Evolutionary conservation across 1,140 invertebrate species (phyloP).

Genomic region (Hyles euphorbiae): DNA sequence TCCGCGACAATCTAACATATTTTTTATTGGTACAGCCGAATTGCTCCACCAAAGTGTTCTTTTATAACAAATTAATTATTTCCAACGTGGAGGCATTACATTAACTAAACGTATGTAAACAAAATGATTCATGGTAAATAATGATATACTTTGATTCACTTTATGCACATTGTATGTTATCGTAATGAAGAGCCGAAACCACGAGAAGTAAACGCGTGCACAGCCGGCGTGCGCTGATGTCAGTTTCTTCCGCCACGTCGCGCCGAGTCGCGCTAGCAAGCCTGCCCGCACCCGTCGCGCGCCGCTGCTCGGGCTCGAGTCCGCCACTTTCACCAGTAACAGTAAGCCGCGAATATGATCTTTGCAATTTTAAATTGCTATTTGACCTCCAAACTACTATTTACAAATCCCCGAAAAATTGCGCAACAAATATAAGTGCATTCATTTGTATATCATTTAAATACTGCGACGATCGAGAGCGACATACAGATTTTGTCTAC

Average conservation of each 20-base stretch:
- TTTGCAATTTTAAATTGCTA: conserved; percentile 45
- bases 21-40: conserved; percentile 27
- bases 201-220: conserved; percentile 38
- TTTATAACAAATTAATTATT: conserved; percentile 21
- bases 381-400: conserved; percentile 39
- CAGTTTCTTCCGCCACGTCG: conserved; percentile 66
- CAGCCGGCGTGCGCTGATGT: conserved; percentile 29
- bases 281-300: conserved; percentile 65
- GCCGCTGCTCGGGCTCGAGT: conserved; percentile 63
- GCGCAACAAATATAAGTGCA: background rate
- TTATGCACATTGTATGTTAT: conserved; percentile 26
- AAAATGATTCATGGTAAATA: conserved; percentile 21
- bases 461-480: background rate
- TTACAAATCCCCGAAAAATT: background rate
- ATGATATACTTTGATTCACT: conserved; percentile 19
- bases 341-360: conserved; percentile 33
- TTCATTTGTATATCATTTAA: background rate
- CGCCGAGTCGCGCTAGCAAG: conserved; percentile 40
- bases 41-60: conserved; percentile 19
- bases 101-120: background rate
- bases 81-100: conserved; percentile 31
- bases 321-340: conserved; percentile 68
- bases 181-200: conserved; percentile 16
- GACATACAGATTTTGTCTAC: conserved; percentile 16
- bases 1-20: conserved; percentile 51